These are phyloP conservation scores for Meandrina meandrites DNA, from an alignment of 92 coral and sea anemone genomes.

Conservation along the genomic window DNA sequence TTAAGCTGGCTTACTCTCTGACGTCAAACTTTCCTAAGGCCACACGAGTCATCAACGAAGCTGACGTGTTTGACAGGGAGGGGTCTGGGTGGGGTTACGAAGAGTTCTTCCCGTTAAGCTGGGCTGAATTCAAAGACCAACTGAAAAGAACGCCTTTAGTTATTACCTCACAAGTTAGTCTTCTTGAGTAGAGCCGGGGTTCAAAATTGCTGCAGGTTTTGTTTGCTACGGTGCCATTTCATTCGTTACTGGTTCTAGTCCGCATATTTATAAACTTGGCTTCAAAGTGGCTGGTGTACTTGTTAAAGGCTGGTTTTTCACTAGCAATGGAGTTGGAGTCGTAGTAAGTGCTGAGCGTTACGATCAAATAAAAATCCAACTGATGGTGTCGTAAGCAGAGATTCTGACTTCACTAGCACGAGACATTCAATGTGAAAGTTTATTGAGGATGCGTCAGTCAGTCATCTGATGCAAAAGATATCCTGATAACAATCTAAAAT, in stretches of 20 bases:
- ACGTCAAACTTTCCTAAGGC: conserved; percentile 85
- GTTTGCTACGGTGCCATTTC: not conserved
- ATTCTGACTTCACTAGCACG: too few species aligned
- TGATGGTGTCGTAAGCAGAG: too few species aligned
- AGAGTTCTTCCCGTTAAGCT: conserved; percentile 79
- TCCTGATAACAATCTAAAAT: too few species aligned
- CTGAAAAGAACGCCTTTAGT: conserved; percentile 71
- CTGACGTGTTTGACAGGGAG: conserved; percentile 85
- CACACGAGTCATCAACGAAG: conserved; percentile 87
- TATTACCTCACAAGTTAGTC: conserved; percentile 84
- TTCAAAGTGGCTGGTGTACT: too few species aligned
- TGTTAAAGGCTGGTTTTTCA: too few species aligned
- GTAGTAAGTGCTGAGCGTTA: too few species aligned
- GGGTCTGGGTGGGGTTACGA: conserved; percentile 96
- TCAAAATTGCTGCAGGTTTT: not conserved
- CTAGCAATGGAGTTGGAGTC: too few species aligned
- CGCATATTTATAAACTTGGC: not conserved
- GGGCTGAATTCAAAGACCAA: conserved; percentile 79
- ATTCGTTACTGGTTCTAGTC: not conserved
- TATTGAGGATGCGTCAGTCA: too few species aligned
- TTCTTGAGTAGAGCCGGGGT: conserved; percentile 62
- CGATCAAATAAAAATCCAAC: too few species aligned
- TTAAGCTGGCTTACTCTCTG: conserved; percentile 81
- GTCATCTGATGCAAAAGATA: too few species aligned
- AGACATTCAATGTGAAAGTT: too few species aligned